phyloP scores from a whole-genome alignment of 2,797 vertebrate species.

The Scarus forsteni region DNA sequence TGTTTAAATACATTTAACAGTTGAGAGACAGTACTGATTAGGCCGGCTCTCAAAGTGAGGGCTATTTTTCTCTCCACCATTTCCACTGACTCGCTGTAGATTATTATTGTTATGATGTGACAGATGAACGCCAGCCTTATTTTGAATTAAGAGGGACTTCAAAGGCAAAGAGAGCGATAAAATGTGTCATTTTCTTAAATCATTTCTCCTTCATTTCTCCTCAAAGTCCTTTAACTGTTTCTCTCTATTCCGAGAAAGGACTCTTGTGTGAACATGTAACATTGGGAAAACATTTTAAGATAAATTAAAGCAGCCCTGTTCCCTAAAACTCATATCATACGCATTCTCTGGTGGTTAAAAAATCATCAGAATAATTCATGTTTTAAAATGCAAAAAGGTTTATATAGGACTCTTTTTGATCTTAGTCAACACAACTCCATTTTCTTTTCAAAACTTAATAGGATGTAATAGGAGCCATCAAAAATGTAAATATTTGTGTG shows the following conservation, averaged over 20 bases:
- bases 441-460: no score
- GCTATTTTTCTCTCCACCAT: conserved; percentile 71
- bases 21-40: conserved; percentile 84
- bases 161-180: conserved; percentile 56
- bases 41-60: conserved; percentile 64
- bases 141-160: conserved; percentile 63
- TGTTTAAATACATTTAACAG: conserved; percentile 87
- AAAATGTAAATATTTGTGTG: no score
- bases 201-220: conserved; percentile 51
- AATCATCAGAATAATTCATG: no score
- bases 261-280: background rate
- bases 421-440: no score
- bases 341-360: no score
- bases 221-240: conserved; percentile 31
- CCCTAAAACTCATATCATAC: no score
- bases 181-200: conserved; percentile 40
- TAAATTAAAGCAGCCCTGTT: no score
- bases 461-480: no score
- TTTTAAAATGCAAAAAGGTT: no score
- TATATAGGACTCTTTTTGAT: no score
- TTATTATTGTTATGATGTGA: conserved; percentile 78
- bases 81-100: conserved; percentile 66
- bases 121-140: conserved; percentile 62
- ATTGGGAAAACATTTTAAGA: background rate
- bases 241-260: conserved; percentile 13